phyloP scores from a whole-genome alignment of 1,140 invertebrate genomes.

The Sitobion miscanthi region DNA sequence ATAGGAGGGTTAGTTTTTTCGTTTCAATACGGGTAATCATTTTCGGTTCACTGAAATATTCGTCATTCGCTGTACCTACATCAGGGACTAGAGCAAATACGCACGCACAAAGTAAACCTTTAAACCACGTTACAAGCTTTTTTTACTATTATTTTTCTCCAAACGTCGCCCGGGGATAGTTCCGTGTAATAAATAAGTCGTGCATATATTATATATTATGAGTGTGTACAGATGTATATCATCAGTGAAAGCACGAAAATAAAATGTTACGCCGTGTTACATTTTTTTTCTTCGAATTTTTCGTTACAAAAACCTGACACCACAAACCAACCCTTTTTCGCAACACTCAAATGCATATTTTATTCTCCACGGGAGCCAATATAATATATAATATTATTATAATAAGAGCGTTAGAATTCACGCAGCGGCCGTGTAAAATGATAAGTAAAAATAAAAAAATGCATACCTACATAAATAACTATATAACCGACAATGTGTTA shows the following conservation, averaged over 20 bases:
- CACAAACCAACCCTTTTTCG: neutral
- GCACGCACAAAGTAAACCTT: neutral
- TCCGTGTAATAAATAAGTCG: neutral
- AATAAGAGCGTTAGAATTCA: neutral
- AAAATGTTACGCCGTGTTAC: neutral
- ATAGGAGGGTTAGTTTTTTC: neutral
- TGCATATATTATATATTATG: neutral
- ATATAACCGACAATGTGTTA: neutral
- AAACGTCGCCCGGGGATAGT: neutral
- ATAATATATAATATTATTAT: neutral
- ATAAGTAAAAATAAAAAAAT: neutral
- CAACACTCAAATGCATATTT: neutral
- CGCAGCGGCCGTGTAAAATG: neutral
- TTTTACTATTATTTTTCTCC: neutral
- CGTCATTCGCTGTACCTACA: neutral
- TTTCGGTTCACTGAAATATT: neutral
- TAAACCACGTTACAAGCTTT: neutral
- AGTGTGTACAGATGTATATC: neutral
- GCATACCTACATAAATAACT: neutral
- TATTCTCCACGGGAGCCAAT: neutral
- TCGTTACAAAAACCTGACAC: neutral
- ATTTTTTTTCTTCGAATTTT: neutral
- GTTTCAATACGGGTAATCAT: conserved; percentile 1
- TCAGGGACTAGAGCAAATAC: neutral
- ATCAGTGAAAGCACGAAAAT: too few relatives aligned